Evolutionary conservation across 2,888 invertebrate genomes (phyloP), one percentile per base, ranked within the genome.

Genomic region (Idaea aversata): DNA sequence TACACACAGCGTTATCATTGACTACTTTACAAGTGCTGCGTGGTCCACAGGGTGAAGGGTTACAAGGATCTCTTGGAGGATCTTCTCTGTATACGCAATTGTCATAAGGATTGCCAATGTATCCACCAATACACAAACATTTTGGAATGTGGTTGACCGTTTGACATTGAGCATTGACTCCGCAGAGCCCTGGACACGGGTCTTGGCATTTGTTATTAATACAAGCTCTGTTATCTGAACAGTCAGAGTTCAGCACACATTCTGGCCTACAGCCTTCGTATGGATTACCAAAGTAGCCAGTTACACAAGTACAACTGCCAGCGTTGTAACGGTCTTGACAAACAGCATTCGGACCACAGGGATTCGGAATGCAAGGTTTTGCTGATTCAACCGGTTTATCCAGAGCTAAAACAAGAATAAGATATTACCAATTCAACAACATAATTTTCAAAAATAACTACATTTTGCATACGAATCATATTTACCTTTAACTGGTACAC

Each of bases 1-100:
- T 94, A 79, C 97, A 97, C 13, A 95, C 91, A 3, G 96, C 96
- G 77, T 95, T 94, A 64, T 93, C 91, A 72, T 95, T 94, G 34
- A 91, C 83, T 70, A 94, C 94, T 68, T 93, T 93, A 79, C 97
- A 97, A 72, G 94, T 91, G 68, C 96, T 95, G 81, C 96, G 95
- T n/a, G 95, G 94, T 36, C 97, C 97, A 83, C 97, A 97, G 2
- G 97, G 97, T 62, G 96, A 95, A 60, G 97, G 96, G 67, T 93
- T 87, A 80, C 97, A 97, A 38, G 96, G 96, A 83, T 96, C 94
- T 62, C 75, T 85, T 63, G 91, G 88, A 61, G 84, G 84, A 92
- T 92, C 92, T 85, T 87, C 80, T 84, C 77, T 86, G 57, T 85
- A 66, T 62, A 83, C 70, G 70, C 93, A 93, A 58, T 77, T 82